Evolutionary conservation across 2,113 vertebrate species (phyloP).

Genomic region (Xiphophorus maculatus): DNA sequence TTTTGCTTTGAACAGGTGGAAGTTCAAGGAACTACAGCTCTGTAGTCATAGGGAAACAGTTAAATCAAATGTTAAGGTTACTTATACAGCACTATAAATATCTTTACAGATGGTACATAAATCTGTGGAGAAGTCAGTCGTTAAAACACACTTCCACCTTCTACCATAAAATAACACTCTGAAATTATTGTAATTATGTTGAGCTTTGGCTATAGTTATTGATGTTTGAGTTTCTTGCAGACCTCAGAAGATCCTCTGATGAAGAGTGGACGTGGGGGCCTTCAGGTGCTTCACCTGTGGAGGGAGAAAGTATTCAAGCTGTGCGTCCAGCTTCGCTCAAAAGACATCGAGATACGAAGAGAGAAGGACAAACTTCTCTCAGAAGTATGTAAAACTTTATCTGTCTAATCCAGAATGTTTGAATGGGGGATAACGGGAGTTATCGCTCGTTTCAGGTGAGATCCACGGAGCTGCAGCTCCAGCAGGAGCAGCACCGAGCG

Average conservation of each 20-base stretch:
- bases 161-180: too few relatives aligned
- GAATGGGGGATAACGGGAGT: constrained; percentile 1
- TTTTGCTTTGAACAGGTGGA: too few relatives aligned
- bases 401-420: not conserved
- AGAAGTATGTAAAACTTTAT: constrained; percentile 56
- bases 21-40: too few relatives aligned
- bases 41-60: too few relatives aligned
- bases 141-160: too few relatives aligned
- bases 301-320: constrained; percentile 82
- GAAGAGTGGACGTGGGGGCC: constrained; percentile 44
- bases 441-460: constrained; percentile 52
- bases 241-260: constrained; percentile 52
- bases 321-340: constrained; percentile 78
- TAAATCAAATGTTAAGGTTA: too few relatives aligned
- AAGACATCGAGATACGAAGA: constrained; percentile 71
- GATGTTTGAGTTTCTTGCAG: constrained; percentile 42
- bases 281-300: constrained; percentile 77
- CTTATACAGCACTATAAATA: too few relatives aligned
- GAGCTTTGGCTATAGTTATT: not conserved
- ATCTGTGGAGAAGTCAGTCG: too few relatives aligned
- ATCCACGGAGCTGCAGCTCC: constrained; percentile 69
- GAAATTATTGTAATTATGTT: too few relatives aligned
- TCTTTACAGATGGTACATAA: too few relatives aligned
- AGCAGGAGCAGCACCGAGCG: constrained; percentile 75
- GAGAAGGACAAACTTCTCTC: constrained; percentile 66